phyloP scores from a whole-genome alignment of 2,888 invertebrate species.

The Leucoma salicis region DNA sequence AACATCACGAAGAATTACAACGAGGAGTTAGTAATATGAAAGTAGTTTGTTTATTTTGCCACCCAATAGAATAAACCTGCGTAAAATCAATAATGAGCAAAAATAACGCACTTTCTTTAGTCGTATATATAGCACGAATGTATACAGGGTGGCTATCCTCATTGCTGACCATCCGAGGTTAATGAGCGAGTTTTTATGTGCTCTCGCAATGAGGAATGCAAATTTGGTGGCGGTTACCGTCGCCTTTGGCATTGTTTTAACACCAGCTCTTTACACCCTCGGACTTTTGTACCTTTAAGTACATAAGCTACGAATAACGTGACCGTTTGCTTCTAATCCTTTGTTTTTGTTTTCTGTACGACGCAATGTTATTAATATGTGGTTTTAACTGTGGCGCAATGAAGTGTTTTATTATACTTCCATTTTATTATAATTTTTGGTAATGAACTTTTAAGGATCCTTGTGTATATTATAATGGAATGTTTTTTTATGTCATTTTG shows the following conservation, averaged over 20 bases:
- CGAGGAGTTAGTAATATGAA: too few species aligned
- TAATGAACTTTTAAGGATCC: too few species aligned
- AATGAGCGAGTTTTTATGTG: slow-evolving; percentile 80
- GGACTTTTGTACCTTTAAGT: slow-evolving; percentile 67
- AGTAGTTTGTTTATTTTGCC: too few species aligned
- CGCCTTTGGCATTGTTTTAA: slow-evolving; percentile 73
- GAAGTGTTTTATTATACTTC: slow-evolving; percentile 3
- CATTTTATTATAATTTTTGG: too few species aligned
- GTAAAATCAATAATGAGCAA: neutral
- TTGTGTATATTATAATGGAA: too few species aligned
- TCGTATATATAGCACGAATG: slow-evolving; percentile 10
- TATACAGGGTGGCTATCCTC: slow-evolving; percentile 52
- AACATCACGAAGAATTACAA: too few species aligned
- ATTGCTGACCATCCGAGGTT: slow-evolving; percentile 67
- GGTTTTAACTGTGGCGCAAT: slow-evolving; percentile 10
- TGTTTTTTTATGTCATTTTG: too few species aligned
- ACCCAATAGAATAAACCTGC: too few species aligned
- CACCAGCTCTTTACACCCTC: slow-evolving; percentile 60
- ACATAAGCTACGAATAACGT: slow-evolving; percentile 62
- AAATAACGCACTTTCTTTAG: slow-evolving; percentile 15
- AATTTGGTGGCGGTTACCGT: slow-evolving; percentile 71
- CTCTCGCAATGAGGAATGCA: slow-evolving; percentile 80
- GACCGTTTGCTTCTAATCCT: slow-evolving; percentile 56
- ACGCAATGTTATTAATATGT: slow-evolving; percentile 24
- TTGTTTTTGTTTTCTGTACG: slow-evolving; percentile 48